phyloP scores from a whole-genome alignment of 2,113 vertebrate species.

The Syngnathoides biaculeatus region DNA sequence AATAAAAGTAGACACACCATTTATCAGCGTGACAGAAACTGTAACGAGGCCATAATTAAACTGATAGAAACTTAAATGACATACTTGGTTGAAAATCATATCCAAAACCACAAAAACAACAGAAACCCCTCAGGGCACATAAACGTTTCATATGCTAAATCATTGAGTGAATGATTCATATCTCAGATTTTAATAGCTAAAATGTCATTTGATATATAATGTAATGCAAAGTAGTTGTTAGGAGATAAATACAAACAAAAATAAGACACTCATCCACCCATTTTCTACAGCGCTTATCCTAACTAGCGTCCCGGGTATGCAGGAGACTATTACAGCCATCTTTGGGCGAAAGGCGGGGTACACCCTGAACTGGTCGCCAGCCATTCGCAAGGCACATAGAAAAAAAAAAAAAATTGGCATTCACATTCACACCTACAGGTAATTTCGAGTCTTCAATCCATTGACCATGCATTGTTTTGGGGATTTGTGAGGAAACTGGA shows the following conservation, averaged over 20 bases:
- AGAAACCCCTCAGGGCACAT: not conserved
- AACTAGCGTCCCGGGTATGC: too few relatives aligned
- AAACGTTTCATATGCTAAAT: not conserved
- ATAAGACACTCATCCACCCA: not conserved
- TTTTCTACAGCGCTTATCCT: too few relatives aligned
- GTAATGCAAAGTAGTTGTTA: not conserved
- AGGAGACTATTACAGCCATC: too few relatives aligned
- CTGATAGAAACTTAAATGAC: not conserved
- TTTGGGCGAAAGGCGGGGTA: too few relatives aligned
- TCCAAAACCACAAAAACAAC: not conserved
- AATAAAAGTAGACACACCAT: slow-evolving; percentile 5
- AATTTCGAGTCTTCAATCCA: too few relatives aligned
- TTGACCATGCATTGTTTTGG: too few relatives aligned
- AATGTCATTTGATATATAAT: not conserved
- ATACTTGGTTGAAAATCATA: not conserved
- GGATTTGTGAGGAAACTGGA: too few relatives aligned
- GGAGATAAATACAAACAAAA: not conserved
- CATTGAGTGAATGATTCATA: not conserved
- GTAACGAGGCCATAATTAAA: not conserved
- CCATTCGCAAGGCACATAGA: too few relatives aligned
- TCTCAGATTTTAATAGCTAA: not conserved
- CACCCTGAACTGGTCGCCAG: too few relatives aligned
- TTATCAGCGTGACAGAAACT: slow-evolving; percentile 1
- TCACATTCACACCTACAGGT: too few relatives aligned
- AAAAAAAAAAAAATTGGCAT: too few relatives aligned